Evolutionary conservation across 2,113 vertebrate genomes (phyloP).

Genomic region (Telmatochromis sp.): DNA sequence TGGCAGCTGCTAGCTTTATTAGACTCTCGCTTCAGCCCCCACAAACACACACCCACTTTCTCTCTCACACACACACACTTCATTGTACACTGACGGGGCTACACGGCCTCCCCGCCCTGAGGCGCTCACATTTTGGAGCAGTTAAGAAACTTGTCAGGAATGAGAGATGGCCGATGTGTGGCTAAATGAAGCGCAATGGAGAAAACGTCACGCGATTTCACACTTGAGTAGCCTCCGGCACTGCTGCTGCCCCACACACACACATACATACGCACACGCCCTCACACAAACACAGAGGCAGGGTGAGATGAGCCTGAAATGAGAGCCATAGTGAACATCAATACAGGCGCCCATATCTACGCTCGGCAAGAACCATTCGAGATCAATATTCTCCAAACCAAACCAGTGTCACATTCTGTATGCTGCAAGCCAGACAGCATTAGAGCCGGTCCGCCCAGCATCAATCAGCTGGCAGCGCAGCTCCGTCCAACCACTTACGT

Average conservation of each 20-base stretch:
- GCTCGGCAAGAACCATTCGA: conserved; percentile 31
- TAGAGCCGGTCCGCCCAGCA: conserved; percentile 29
- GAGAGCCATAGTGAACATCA: conserved; percentile 55
- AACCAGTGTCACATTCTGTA: conserved; percentile 56
- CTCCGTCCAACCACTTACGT: conserved; percentile 12
- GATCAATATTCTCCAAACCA: conserved; percentile 54
- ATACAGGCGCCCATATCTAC: conserved; percentile 40
- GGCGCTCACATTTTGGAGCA: conserved; percentile 57
- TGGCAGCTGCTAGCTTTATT: conserved; percentile 73
- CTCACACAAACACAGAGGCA: conserved; percentile 3
- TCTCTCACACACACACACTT: conserved; percentile 2
- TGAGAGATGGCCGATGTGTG: conserved; percentile 70
- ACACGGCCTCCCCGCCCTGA: conserved; percentile 33
- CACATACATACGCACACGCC: background rate
- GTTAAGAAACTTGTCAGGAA: conserved; percentile 77
- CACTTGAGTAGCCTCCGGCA: conserved; percentile 63
- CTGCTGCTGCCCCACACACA: background rate
- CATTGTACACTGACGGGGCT: conserved; percentile 32
- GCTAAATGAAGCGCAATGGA: conserved; percentile 75
- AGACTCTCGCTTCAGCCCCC: conserved; percentile 60
- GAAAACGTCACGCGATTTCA: conserved; percentile 70
- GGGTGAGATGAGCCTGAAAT: conserved; percentile 57
- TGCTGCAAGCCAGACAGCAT: conserved; percentile 41
- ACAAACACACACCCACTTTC: background rate
- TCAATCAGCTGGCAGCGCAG: conserved; percentile 37